These are phyloP conservation scores for Peromyscus eremicus DNA, from an alignment of 2,797 vertebrate genomes.

Conservation along the genomic window DNA sequence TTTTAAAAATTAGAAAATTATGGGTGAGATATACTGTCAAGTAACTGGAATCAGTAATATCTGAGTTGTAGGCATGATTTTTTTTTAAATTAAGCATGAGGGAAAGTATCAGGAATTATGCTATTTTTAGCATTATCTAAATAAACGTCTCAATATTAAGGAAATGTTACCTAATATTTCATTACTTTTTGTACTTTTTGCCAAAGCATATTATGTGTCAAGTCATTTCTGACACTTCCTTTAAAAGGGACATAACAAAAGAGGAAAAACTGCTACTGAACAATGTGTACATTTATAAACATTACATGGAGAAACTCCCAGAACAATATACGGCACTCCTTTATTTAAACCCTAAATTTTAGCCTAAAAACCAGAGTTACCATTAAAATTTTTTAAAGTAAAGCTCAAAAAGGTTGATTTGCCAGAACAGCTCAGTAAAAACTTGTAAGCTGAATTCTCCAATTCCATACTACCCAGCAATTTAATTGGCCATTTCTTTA, in stretches of 20 bases:
- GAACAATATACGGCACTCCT: constrained; percentile 35
- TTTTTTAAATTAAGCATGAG: constrained; percentile 56
- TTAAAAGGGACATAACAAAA: constrained; percentile 21
- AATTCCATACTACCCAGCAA: neutral
- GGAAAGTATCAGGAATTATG: constrained; percentile 48
- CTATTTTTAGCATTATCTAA: constrained; percentile 68
- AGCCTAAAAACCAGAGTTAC: neutral
- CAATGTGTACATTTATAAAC: constrained; percentile 32
- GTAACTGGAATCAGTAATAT: constrained; percentile 27
- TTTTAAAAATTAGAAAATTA: neutral
- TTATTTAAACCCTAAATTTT: constrained; percentile 51
- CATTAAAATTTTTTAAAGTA: neutral
- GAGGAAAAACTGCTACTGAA: neutral
- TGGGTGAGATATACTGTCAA: constrained; percentile 41
- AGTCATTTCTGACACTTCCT: constrained; percentile 60
- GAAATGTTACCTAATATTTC: constrained; percentile 68
- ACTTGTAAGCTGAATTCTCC: constrained; percentile 9
- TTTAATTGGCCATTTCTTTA: neutral
- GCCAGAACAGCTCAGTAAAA: constrained; percentile 5
- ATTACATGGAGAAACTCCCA: neutral
- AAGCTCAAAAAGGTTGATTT: constrained; percentile 38
- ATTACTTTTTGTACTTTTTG: constrained; percentile 60
- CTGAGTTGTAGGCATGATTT: constrained; percentile 56
- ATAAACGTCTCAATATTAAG: constrained; percentile 64
- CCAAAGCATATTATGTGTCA: constrained; percentile 65